Percentiles rank a stretch among this genome's conserved stretches.
Conservation (phyloP, 2,113 vertebrate species). For the Mormyrus lacerda region DNA sequence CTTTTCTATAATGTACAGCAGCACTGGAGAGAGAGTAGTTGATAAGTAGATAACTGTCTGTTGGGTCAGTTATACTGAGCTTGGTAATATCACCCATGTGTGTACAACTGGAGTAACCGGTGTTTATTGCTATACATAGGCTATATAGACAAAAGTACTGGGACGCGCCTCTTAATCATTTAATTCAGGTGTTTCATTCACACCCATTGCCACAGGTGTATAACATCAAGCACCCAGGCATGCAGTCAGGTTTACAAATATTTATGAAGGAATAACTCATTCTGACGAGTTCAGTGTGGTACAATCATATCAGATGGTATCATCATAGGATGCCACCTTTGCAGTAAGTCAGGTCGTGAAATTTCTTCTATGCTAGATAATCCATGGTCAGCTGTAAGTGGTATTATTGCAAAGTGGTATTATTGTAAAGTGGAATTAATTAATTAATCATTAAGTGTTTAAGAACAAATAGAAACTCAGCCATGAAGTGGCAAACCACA, state of each 20-base stretch:
- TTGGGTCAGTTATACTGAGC: neutral
- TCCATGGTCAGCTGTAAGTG: neutral
- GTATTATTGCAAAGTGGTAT: neutral
- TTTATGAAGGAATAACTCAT: neutral
- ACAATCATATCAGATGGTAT: too few species aligned
- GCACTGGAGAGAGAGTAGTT: neutral
- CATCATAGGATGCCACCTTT: neutral
- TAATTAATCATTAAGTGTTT: neutral
- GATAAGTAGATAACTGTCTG: neutral
- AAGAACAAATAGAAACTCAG: neutral
- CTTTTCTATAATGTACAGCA: neutral
- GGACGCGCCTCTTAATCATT: neutral
- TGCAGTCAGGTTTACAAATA: neutral
- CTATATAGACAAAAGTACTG: neutral
- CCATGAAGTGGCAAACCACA: neutral
- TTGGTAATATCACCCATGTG: neutral
- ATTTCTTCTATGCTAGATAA: neutral
- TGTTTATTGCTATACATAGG: neutral
- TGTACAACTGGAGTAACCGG: neutral
- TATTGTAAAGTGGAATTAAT: neutral
- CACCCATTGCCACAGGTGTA: neutral
- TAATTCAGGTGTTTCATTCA: neutral
- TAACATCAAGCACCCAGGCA: neutral
- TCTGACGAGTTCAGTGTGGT: too few species aligned
- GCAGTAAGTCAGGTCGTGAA: neutral